Evolutionary conservation across 2,797 vertebrate genomes (phyloP).

Genomic region (Gallinago nigripennis): DNA sequence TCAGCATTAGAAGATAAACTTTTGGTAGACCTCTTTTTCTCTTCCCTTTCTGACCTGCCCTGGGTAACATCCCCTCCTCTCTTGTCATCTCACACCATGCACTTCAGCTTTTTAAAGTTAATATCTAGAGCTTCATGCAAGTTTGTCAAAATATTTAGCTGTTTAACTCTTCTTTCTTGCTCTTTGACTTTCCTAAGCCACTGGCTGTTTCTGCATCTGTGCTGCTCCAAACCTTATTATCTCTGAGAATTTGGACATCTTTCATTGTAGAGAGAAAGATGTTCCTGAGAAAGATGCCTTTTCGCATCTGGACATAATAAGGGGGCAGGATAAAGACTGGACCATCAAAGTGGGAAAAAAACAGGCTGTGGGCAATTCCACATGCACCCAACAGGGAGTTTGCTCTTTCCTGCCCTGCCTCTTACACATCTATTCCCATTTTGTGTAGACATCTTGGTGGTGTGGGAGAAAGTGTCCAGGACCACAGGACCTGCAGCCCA

Average conservation of each 20-base stretch:
- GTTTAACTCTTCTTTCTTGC: accelerated
- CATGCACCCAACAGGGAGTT: background rate
- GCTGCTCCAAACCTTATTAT: background rate
- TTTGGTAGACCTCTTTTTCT: background rate
- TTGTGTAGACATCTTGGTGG: background rate
- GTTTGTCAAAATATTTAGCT: background rate
- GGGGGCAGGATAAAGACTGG: background rate
- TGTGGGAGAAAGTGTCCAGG: background rate
- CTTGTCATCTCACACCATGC: background rate
- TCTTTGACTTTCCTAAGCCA: background rate
- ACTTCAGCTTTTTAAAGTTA: background rate
- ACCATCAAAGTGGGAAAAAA: background rate
- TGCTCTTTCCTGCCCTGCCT: background rate
- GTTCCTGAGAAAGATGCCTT: background rate
- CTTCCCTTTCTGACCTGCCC: background rate
- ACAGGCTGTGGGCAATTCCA: background rate
- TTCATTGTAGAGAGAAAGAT: background rate
- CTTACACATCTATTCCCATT: background rate
- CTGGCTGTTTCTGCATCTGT: background rate
- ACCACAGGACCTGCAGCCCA: background rate
- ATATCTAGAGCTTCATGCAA: background rate
- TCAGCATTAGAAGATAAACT: background rate
- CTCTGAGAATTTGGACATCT: background rate
- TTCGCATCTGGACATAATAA: background rate
- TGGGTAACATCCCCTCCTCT: background rate